These are phyloP conservation scores for Chloroclystis v-ata DNA, from an alignment of 2,888 invertebrate genomes.

Conservation along the genomic window DNA sequence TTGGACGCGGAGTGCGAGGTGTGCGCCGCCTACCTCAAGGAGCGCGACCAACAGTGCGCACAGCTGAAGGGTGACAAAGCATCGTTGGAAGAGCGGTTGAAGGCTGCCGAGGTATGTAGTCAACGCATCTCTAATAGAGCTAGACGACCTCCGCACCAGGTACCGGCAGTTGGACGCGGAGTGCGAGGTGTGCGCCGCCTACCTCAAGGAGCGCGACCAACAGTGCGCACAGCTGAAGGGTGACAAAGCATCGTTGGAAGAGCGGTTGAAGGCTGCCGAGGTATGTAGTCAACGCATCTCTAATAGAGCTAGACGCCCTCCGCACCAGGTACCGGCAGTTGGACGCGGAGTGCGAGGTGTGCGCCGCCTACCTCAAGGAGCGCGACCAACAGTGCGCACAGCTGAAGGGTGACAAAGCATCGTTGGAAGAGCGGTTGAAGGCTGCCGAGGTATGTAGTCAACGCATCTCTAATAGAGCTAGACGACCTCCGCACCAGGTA, in stretches of 20 bases:
- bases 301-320: conserved; percentile 49
- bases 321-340: conserved; percentile 57
- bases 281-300: too few relatives aligned
- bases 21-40: conserved; percentile 54
- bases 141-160: conserved; percentile 46
- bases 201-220: conserved; percentile 54
- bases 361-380: conserved; percentile 54
- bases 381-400: conserved; percentile 51
- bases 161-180: conserved; percentile 67
- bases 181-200: conserved; percentile 62
- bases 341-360: conserved; percentile 69
- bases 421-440: conserved; percentile 16
- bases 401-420: conserved; percentile 48
- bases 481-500: conserved; percentile 49
- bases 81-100: conserved; percentile 22
- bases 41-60: conserved; percentile 53
- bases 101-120: not conserved
- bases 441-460: not conserved
- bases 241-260: conserved; percentile 38
- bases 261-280: not conserved
- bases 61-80: conserved; percentile 48
- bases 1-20: conserved; percentile 69
- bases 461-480: too few relatives aligned
- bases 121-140: too few relatives aligned
- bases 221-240: conserved; percentile 50